Evolutionary conservation across 1,140 invertebrate genomes (phyloP), one percentile per base, ranked within the genome.

Genomic region (Drosophila burlai): DNA sequence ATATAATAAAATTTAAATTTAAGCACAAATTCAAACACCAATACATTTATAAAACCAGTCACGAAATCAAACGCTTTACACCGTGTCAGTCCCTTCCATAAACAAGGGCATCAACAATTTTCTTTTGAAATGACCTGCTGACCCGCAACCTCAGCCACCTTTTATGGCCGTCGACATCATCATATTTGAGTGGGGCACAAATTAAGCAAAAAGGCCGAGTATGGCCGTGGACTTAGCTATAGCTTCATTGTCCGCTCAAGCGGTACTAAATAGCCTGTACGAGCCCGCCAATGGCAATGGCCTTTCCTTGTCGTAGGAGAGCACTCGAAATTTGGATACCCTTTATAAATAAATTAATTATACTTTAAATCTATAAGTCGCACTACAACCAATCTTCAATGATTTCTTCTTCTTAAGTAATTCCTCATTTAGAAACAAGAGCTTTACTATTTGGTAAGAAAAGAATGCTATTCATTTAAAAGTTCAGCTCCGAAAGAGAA

Each of bases 241-340:
- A 77, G 66, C 63, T 75, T 81, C 54, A 81, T 84, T 89, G 67
- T 76, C 50, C 84, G 67, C 63, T 76, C 81, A 76, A 72, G 66
- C 84, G 85, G 47, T 62, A 81, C 81, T 81, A 84, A 89, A 79
- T 81, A 55, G 80, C 77, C 67, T 65, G 52, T 81, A 81, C 49
- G 13, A 77, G 18, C 57, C 57, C 55, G 76, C 71, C 47, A 77
- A 52, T 65, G 71, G 55, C 80, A 69, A 67, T 78, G 72, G 62
- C 60, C 50, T 72, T 71, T 73, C 46, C n/a, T 29, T 24, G 8
- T 9, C 34, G 34, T 24, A 24, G 4, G 11, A 13, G 13, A 36
- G 2, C 9, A 15, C 2, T 40, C 36, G 38, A 57, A 26, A 7
- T 57, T 34, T 34, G 2, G n/a, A 2, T 29, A 29, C 47, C 1